A percentile compares a stretch with the other conserved stretches of the same genome.
Conservation (phyloP, 2,888 invertebrate species). For the Amorpha juglandis region DNA sequence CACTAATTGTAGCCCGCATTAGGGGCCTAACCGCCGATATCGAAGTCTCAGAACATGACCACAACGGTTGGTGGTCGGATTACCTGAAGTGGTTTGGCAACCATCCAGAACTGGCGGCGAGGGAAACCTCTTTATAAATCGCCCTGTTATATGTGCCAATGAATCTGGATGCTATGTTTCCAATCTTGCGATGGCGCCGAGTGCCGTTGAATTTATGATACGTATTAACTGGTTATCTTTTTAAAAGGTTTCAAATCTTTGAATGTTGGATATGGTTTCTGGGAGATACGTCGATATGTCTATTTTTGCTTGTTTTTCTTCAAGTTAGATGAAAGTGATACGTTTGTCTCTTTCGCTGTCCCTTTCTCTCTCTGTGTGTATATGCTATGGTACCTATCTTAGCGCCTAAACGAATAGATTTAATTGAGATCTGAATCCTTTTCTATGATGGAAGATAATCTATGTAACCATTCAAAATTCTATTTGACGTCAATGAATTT, state of each 20-base stretch:
- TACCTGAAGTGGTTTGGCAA: conserved; percentile 53
- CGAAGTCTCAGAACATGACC: conserved; percentile 26
- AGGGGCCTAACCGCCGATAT: conserved; percentile 19
- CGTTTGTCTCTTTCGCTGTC: no score
- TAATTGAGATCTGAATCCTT: no score
- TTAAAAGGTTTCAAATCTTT: conserved; percentile 30
- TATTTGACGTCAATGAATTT: no score
- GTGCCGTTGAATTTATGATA: conserved; percentile 51
- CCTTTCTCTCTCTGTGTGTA: no score
- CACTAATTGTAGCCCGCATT: conserved; percentile 20
- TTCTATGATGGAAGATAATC: no score
- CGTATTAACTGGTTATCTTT: conserved; percentile 42
- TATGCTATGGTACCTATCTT: no score
- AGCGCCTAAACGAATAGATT: no score
- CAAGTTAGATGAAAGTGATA: no score
- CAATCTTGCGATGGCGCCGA: conserved; percentile 51
- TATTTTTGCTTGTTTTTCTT: no score
- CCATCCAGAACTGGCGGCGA: conserved; percentile 46
- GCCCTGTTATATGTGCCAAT: conserved; percentile 39
- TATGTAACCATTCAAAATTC: no score
- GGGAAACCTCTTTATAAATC: conserved; percentile 40
- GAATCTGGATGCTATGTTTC: conserved; percentile 39
- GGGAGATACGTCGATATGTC: background rate
- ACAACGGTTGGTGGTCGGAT: conserved; percentile 17
- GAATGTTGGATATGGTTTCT: background rate